Percentiles rank a stretch among this genome's conserved stretches.
Conservation (phyloP, 1,140 invertebrate species). For the Hestina assimilis region DNA sequence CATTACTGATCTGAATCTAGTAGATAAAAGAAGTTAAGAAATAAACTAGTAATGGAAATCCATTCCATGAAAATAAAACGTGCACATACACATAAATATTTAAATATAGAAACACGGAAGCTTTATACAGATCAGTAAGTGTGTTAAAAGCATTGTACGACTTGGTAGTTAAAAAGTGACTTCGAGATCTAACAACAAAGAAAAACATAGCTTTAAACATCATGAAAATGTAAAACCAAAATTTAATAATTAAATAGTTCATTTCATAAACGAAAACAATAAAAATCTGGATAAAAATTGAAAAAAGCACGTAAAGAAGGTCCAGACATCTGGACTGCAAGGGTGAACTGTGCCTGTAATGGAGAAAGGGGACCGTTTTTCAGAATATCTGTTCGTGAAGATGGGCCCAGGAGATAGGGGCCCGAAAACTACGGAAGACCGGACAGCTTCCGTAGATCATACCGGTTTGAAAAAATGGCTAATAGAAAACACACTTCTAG, state of each 20-base stretch:
- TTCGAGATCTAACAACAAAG: too few relatives aligned
- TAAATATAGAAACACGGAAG: background rate
- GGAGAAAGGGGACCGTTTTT: slow-evolving; percentile 80
- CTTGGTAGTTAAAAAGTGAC: too few relatives aligned
- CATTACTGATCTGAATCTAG: slow-evolving; percentile 20
- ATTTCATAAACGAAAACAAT: background rate
- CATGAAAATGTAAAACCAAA: background rate
- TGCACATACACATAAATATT: background rate
- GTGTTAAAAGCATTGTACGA: slow-evolving; percentile 1
- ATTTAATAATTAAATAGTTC: background rate
- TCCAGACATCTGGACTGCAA: slow-evolving; percentile 58
- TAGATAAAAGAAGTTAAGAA: background rate
- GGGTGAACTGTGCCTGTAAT: slow-evolving; percentile 58
- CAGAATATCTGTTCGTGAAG: slow-evolving; percentile 88
- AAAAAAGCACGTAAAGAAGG: slow-evolving; percentile 16
- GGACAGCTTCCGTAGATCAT: slow-evolving; percentile 80
- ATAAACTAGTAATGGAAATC: slow-evolving; percentile 15
- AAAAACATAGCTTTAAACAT: too few relatives aligned
- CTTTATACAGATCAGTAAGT: slow-evolving; percentile 11
- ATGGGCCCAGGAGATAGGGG: slow-evolving; percentile 77
- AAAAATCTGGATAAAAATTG: background rate
- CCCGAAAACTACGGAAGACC: slow-evolving; percentile 79
- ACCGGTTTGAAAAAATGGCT: slow-evolving; percentile 84
- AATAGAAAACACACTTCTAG: slow-evolving; percentile 86
- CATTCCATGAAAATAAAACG: background rate